These are phyloP conservation scores for Manacus vitellinus DNA, from an alignment of 2,113 vertebrate species.

Conservation along the genomic window DNA sequence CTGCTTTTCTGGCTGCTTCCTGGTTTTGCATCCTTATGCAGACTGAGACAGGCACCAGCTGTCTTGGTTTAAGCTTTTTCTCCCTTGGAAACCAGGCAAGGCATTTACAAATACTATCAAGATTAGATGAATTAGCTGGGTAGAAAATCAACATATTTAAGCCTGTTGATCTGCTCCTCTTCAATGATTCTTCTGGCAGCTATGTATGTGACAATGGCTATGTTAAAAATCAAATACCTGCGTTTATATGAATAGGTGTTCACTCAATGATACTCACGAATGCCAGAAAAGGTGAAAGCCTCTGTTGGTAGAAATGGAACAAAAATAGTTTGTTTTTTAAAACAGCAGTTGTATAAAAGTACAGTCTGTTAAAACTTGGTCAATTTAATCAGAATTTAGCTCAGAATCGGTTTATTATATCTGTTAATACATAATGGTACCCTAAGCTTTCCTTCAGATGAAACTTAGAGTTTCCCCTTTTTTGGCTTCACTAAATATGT, in stretches of 20 bases:
- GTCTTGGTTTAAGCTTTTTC: not conserved
- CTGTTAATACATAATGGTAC: not conserved
- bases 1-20: not conserved
- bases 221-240: not conserved
- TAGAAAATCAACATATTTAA: not conserved
- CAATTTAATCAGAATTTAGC: not conserved
- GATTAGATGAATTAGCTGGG: not conserved
- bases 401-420: not conserved
- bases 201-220: not conserved
- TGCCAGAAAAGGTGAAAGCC: not conserved
- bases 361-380: not conserved
- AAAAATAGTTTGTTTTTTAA: not conserved
- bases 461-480: not conserved
- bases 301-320: not conserved
- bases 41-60: not conserved
- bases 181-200: not conserved
- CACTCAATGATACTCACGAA: not conserved
- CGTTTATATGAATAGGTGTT: not conserved
- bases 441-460: not conserved
- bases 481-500: not conserved
- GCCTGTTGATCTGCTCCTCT: not conserved
- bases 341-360: not conserved
- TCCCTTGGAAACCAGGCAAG: not conserved
- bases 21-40: not conserved
- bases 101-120: not conserved